Evolutionary conservation across 2,888 invertebrate genomes (phyloP), one percentile per base, ranked within the genome.

Genomic region (Drosophila heteroneura): DNA sequence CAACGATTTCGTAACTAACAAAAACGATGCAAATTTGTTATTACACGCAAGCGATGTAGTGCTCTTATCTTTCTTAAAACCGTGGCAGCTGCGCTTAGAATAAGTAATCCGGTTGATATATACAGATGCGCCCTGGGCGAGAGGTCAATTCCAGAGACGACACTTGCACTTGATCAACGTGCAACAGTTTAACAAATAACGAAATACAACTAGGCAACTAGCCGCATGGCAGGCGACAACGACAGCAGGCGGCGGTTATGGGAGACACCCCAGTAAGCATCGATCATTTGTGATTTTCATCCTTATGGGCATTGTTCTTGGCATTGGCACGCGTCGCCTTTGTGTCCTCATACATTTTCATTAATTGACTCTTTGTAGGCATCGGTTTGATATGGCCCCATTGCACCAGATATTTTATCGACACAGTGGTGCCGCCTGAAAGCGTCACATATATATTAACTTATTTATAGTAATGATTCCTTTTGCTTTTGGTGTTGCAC

Each of bases 331-430:
- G 90, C 33, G 88, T 89, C 0, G 92, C 93, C 78, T 92, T 93
- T 60, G 91, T 91, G 47, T 95, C 95, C 85, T 95, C 94, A 69
- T 96, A 94, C 79, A 94, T 94, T 79, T 95, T 95, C 76, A 96
- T 95, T 33, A 96, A 82, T 80, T 95, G 95, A 37, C 95, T 95
- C 89, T 95, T 95, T 30, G 95, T 95, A 26, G 97, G 96, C 39
- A 97, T 96, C n/a, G 97, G 97, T 92, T 96, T 96, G 71, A 98
- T 96, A 92, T 96, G 96, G 59, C 98, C 98, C 92, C 96, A 95
- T 85, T 95, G 95, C 83, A 96, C 96, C 79, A 99, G 94, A 90
- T 96, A 96, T 87, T 95, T 97, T 69, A 98, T 98, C 10, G 97
- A 96, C 91, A 96, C 93, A 26, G 98, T 98, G 28, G 98, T 98